phyloP scores from a whole-genome alignment of 2,797 vertebrate species.

The Aulostomus chinensis region DNA sequence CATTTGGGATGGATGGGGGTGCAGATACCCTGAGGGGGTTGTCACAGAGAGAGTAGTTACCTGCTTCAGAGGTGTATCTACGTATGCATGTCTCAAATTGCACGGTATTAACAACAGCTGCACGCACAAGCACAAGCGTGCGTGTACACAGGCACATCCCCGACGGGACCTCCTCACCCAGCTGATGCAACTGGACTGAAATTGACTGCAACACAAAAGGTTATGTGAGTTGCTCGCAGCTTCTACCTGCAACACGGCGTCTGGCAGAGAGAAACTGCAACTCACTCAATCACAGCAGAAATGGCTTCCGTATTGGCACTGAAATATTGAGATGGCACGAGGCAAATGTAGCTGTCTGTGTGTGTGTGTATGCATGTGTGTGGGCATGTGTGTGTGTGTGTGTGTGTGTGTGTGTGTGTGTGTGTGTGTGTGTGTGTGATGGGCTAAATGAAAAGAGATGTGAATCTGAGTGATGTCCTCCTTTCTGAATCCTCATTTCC shows the following conservation, averaged over 20 bases:
- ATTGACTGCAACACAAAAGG: constrained; percentile 82
- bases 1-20: constrained; percentile 64
- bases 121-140: not conserved
- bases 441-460: constrained; percentile 78
- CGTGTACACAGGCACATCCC: constrained; percentile 47
- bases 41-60: constrained; percentile 64
- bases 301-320: constrained; percentile 56
- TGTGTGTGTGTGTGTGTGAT: constrained; percentile 39
- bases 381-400: not conserved
- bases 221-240: constrained; percentile 61
- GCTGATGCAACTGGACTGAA: constrained; percentile 85
- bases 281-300: constrained; percentile 59
- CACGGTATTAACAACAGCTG: constrained; percentile 49
- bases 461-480: constrained; percentile 77
- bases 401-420: not conserved
- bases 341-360: not conserved
- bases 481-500: constrained; percentile 81
- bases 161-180: constrained; percentile 69
- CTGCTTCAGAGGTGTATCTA: constrained; percentile 39
- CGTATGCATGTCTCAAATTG: constrained; percentile 51
- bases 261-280: constrained; percentile 25
- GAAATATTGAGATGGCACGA: constrained; percentile 56
- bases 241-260: constrained; percentile 52
- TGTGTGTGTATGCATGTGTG: constrained; percentile 5
- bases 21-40: constrained; percentile 65